Evolutionary conservation across 2,797 vertebrate species (phyloP).

Genomic region (Centropyge bicolor): DNA sequence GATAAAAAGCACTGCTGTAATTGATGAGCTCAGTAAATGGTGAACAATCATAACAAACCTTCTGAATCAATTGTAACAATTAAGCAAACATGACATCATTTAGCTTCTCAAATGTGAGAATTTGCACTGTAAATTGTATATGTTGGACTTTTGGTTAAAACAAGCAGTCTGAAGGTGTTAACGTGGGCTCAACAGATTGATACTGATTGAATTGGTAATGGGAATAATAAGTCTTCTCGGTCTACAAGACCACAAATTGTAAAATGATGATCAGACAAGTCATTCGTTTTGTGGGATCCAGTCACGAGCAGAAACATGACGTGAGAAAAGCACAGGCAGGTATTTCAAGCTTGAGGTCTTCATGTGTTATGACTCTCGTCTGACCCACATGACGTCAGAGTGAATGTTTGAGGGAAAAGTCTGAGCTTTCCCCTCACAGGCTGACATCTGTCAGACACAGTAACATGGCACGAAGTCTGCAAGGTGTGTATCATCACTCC

Average conservation of each 20-base stretch:
- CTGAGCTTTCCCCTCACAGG: background rate
- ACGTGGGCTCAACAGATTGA: background rate
- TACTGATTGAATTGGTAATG: background rate
- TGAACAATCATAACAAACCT: background rate
- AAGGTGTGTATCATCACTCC: background rate
- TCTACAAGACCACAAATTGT: no score
- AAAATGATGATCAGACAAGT: no score
- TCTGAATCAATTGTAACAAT: background rate
- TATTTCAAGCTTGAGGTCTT: slow-evolving; percentile 11
- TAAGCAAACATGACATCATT: background rate
- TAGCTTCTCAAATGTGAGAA: background rate
- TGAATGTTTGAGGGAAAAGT: slow-evolving; percentile 17
- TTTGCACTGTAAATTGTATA: background rate
- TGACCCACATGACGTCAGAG: slow-evolving; percentile 44
- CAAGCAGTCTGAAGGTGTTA: background rate
- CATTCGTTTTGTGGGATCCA: background rate
- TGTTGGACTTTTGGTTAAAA: background rate
- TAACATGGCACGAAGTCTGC: background rate
- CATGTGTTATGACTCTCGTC: slow-evolving; percentile 3
- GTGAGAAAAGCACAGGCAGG: background rate
- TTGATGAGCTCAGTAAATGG: background rate
- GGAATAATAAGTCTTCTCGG: background rate
- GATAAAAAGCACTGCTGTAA: background rate
- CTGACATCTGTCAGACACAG: background rate
- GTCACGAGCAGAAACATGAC: background rate